Evolutionary conservation across 2,888 invertebrate genomes (phyloP).

Genomic region (Iphiclides podalirius): DNA sequence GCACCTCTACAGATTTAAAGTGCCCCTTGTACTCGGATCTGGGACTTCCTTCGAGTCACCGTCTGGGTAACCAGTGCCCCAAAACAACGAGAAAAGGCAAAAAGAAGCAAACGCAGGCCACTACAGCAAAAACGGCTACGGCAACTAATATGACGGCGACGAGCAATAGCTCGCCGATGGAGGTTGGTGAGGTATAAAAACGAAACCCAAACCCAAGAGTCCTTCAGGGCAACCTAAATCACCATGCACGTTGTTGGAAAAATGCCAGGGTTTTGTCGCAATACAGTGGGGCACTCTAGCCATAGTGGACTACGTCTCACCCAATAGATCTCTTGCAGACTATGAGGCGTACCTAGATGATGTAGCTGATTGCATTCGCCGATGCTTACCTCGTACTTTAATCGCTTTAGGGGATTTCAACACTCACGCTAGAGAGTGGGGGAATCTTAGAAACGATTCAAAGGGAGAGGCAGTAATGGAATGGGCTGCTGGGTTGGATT

Average conservation of each 20-base stretch:
- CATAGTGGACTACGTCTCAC: conserved; percentile 1
- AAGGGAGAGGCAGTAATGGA: conserved; percentile 5
- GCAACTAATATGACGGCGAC: not conserved
- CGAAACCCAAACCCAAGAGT: not conserved
- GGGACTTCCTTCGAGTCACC: conserved; percentile 12
- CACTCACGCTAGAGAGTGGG: too few relatives aligned
- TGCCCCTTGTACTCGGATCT: conserved; percentile 23
- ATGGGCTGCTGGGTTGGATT: conserved; percentile 22
- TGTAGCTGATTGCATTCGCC: too few relatives aligned
- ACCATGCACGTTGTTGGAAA: not conserved
- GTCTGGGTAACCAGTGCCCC: not conserved
- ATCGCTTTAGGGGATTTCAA: too few relatives aligned
- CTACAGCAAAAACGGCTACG: not conserved
- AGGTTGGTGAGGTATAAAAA: not conserved
- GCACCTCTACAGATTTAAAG: conserved; percentile 9
- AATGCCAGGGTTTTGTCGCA: not conserved
- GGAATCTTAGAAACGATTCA: too few relatives aligned
- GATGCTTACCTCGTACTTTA: too few relatives aligned
- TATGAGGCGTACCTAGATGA: too few relatives aligned
- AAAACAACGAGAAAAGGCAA: not conserved
- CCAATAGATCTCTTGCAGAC: not conserved
- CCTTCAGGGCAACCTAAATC: conserved; percentile 4
- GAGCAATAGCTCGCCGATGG: not conserved
- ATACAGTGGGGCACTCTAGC: not conserved
- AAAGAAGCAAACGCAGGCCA: not conserved